These are phyloP conservation scores for Leucopsar rothschildi DNA, from an alignment of 2,113 vertebrate genomes.

Conservation along the genomic window DNA sequence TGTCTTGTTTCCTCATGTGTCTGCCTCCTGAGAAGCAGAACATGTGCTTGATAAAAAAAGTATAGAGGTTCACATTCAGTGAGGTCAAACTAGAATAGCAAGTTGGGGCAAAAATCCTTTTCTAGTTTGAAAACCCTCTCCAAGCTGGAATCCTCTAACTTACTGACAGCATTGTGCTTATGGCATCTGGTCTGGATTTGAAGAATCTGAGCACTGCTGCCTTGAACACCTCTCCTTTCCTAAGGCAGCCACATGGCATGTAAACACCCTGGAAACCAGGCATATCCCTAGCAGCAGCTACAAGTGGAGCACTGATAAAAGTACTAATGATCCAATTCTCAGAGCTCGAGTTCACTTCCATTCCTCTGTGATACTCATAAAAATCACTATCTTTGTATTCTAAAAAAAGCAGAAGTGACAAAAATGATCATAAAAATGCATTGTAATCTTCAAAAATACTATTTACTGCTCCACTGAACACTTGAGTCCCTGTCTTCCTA, in stretches of 20 bases:
- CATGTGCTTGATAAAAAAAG: not conserved
- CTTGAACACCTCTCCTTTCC: not conserved
- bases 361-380: not conserved
- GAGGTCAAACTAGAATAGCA: accelerated
- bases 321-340: not conserved
- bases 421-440: not conserved
- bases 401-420: not conserved
- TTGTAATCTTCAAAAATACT: not conserved
- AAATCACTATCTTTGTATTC: not conserved
- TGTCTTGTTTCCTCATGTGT: not conserved
- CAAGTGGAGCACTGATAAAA: not conserved
- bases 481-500: not conserved
- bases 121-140: not conserved
- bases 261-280: not conserved
- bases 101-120: not conserved
- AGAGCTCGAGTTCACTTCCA: not conserved
- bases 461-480: not conserved
- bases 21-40: not conserved
- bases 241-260: not conserved
- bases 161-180: not conserved
- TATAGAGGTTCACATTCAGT: accelerated
- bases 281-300: not conserved
- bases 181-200: not conserved
- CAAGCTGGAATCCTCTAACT: not conserved
- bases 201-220: not conserved